Conservation (phyloP, 2,888 invertebrate genomes). For the Adela reaumurella region DNA sequence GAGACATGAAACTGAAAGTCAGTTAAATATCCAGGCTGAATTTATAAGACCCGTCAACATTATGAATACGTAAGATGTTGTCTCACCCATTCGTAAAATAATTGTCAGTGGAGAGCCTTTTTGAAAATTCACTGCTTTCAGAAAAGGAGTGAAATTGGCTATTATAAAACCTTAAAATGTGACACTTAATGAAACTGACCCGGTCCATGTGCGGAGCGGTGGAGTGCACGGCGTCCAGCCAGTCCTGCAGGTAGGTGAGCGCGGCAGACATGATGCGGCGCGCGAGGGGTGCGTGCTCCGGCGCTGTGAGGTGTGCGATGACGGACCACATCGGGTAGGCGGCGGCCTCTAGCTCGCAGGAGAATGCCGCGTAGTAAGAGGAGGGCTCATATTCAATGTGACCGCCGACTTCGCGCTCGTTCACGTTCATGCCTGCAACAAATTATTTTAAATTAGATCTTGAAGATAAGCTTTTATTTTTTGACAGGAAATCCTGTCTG, state of each 20-base stretch:
- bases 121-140: too few relatives aligned
- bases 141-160: too few relatives aligned
- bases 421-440: slow-evolving; percentile 88
- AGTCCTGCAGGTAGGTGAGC: slow-evolving; percentile 74
- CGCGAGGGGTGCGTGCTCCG: slow-evolving; percentile 69
- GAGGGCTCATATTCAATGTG: slow-evolving; percentile 97
- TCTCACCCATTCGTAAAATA: too few relatives aligned
- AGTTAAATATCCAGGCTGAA: too few relatives aligned
- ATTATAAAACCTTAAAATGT: too few relatives aligned
- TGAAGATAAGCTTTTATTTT: too few relatives aligned
- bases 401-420: slow-evolving; percentile 82
- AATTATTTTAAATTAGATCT: background rate
- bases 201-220: slow-evolving; percentile 58
- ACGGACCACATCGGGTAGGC: slow-evolving; percentile 98
- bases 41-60: too few relatives aligned
- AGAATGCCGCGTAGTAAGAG: slow-evolving; percentile 96
- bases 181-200: too few relatives aligned
- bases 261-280: slow-evolving; percentile 74
- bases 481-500: too few relatives aligned
- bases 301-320: slow-evolving; percentile 79
- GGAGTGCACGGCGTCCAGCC: slow-evolving; percentile 83
- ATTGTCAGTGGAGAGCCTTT: too few relatives aligned
- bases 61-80: too few relatives aligned
- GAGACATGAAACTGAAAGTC: too few relatives aligned
- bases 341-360: slow-evolving; percentile 94